Evolutionary conservation across 2,797 vertebrate genomes (phyloP), one percentile per base, ranked within the genome.

Genomic region (Pseudochromis fuscus): DNA sequence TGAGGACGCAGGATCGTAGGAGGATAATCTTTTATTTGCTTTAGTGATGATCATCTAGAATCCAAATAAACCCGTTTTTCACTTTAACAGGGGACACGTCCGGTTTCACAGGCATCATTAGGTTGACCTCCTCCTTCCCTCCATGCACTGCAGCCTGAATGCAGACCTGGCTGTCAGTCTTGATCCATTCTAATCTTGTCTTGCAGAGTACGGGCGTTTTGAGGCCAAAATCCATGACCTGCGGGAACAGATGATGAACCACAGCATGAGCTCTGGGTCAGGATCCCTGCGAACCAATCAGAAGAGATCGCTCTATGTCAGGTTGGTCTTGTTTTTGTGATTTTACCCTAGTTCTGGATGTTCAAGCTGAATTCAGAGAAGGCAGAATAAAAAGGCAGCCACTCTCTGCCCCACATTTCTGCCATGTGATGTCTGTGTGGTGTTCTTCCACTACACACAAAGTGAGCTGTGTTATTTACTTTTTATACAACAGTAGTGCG

Each of bases 221-320:
- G 97, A 99, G 92, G 97, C 97, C 89, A 98, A 98, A 95, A 98
- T 99, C 93, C 97, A 98, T 93, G 97, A 99, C 94, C 95, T 99
- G 80, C 95, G 97, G 59, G 97, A 98, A 87, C 97, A 98, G 95
- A 98, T 99, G 97, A 98, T 98, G 97, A 99, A 98, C 94, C 96
- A 98, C 95, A 98, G 97, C 93, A 97, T 98, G 96, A 98, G 96
- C 94, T 98, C 97, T 67, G 97, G 96, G 75, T 98, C 97, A 0
- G 97, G 97, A 72, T 98, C 97, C 60, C 95, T 99, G 86, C 93
- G 95, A 90, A 98, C 97, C 89, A 98, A 98, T 94, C 97, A 97
- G 82, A 99, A 99, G 89, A 95, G 96, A 53, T 97, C 97, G 3
- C 96, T 99, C 82, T 98, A 99, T 45, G 97, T 99, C 90, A 97